Percentiles rank a stretch among this genome's conserved stretches.
phyloP scores from a whole-genome alignment of 2,888 invertebrate genomes.

The Oxycera nigricornis region DNA sequence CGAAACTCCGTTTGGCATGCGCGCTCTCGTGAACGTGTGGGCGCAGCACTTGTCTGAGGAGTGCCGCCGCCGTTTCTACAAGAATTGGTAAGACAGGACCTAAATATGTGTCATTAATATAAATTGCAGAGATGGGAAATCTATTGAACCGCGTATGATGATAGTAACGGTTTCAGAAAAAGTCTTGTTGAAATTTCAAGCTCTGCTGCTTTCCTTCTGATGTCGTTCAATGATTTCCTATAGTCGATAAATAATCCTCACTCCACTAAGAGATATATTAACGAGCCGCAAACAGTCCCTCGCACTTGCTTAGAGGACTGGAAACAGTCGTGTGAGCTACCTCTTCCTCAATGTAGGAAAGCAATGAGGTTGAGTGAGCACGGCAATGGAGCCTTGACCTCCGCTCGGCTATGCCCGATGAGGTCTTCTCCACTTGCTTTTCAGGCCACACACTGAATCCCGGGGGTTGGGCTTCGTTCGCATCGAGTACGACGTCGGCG shows the following conservation, averaged over 20 bases:
- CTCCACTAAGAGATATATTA: too few species aligned
- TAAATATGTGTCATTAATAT: neutral
- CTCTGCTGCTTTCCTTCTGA: constrained; percentile 62
- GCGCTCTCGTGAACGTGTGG: constrained; percentile 95
- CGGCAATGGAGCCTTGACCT: constrained; percentile 64
- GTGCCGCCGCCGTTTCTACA: constrained; percentile 98
- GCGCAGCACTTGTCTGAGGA: constrained; percentile 99
- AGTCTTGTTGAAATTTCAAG: constrained; percentile 54
- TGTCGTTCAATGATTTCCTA: constrained; percentile 8
- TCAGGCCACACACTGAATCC: constrained; percentile 30
- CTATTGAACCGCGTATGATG: constrained; percentile 54
- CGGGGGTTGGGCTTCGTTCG: constrained; percentile 46
- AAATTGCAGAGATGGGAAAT: neutral
- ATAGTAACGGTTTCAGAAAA: constrained; percentile 60
- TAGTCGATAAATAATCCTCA: neutral
- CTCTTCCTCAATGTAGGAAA: constrained; percentile 41
- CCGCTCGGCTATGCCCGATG: constrained; percentile 73
- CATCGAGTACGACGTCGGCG: constrained; percentile 45
- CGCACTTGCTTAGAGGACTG: constrained; percentile 73
- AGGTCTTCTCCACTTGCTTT: constrained; percentile 67
- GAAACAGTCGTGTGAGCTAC: constrained; percentile 60
- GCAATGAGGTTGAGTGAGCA: constrained; percentile 54
- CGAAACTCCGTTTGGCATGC: constrained; percentile 96
- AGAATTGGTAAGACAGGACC: constrained; percentile 91
- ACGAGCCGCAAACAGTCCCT: constrained; percentile 65